A percentile compares a stretch with the other conserved stretches of the same genome.
These are phyloP conservation scores for Hydractinia symbiolongicarpus DNA, from an alignment of 30 jellyfish, hydroid and myxozoan genomes.

Conservation along the genomic window DNA sequence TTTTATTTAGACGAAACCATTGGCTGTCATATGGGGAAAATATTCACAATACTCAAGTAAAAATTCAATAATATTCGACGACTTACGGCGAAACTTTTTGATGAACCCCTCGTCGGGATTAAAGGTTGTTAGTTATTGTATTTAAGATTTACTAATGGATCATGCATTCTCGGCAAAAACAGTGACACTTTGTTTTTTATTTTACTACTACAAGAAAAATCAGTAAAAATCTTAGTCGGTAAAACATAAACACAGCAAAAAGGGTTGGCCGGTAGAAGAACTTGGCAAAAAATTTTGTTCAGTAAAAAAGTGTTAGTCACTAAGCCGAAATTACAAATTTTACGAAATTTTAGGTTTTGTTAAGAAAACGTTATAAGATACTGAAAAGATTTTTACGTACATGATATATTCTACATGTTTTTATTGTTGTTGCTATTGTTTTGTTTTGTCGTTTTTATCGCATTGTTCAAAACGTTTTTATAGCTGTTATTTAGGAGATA, in stretches of 20 bases:
- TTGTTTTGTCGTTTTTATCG: no score
- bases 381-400: no score
- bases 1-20: conserved; percentile 81
- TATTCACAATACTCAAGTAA: conserved; percentile 63
- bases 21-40: conserved; percentile 97
- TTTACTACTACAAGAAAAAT: neutral
- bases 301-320: no score
- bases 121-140: conserved; percentile 37
- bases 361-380: no score
- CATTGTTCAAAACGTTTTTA: no score
- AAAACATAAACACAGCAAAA: neutral
- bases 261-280: no score
- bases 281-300: no score
- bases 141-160: neutral
- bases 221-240: neutral
- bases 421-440: no score
- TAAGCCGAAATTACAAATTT: no score
- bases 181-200: neutral
- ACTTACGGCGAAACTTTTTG: conserved; percentile 76
- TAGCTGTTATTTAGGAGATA: no score
- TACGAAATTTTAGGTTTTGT: no score
- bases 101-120: conserved; percentile 92
- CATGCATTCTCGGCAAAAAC: neutral
- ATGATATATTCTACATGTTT: no score
- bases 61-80: conserved; percentile 81